Evolutionary conservation across 2,888 invertebrate genomes (phyloP), one percentile per base, ranked within the genome.

Genomic region (Tetrapedia diversipes): DNA sequence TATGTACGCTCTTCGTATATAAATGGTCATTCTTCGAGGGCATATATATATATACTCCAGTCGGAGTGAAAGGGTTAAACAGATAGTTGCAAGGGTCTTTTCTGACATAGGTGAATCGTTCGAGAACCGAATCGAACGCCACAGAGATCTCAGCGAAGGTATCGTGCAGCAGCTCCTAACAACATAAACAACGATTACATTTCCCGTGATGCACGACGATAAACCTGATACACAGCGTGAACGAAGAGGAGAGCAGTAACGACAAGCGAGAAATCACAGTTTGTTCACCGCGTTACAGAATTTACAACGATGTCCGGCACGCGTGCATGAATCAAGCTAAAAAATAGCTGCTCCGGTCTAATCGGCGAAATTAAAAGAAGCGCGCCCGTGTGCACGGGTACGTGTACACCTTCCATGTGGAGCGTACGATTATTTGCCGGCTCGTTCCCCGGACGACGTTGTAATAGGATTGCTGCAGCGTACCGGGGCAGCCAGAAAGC

Each of bases 351-450:
- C n/a, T n/a, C 19, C 61, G 37, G 66, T 79, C 75, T 71, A 78
- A 82, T 82, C 72, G 73, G 34, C 63, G 65, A 65, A 73, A 80
- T 82, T 76, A 78, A 83, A 83, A 80, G 59, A 72, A 64, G 57
- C 65, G 34, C 54, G 61, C 32, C 8, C 32, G 32, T 8, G 7
- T 7, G 32, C 8, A 8, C 27, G 51, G 47, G 24, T 47, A n/a
- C 63, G 14, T 27, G 53, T n/a, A n/a, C n/a, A 11, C 14, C 16
- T n/a, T n/a, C 51, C 29, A 22, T 10, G 32, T 14, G 11, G 47
- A 69, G 63, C 57, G 70, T 60, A 51, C 78, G 80, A 80, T 80
- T 78, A 80, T 76, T 73, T 45, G 69, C 41, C 64, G 64, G 47
- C 70, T 32, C 61, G 69, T 68, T 45, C 75, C 59, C 24, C 19